phyloP scores from a whole-genome alignment of 2,888 invertebrate species.

The Torymus aiolomorphi region DNA sequence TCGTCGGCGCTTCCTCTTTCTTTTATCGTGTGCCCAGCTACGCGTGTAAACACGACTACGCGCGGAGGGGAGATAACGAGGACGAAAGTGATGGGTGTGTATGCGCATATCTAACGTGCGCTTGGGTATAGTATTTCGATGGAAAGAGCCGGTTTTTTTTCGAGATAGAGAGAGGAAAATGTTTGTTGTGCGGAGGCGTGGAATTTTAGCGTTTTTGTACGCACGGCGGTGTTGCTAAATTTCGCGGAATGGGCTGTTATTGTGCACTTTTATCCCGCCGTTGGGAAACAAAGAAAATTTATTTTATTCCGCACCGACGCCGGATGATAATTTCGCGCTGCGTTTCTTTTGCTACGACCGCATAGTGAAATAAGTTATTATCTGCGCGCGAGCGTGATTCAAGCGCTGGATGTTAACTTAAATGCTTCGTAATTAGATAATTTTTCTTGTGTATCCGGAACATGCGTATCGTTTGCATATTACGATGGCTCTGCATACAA shows the following conservation, averaged over 20 bases:
- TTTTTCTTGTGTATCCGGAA: neutral
- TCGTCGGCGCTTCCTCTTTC: neutral
- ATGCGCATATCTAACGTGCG: too few relatives aligned
- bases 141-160: neutral
- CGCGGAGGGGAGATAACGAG: constrained; percentile 31
- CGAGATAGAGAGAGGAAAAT: neutral
- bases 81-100: constrained; percentile 27
- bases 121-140: too few relatives aligned
- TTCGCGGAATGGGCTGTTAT: too few relatives aligned
- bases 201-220: neutral
- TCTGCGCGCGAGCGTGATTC: neutral
- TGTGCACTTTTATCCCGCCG: neutral
- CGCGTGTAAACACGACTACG: constrained; percentile 29
- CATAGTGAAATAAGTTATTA: constrained; percentile 4
- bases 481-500: too few relatives aligned
- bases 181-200: neutral
- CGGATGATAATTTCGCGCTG: neutral
- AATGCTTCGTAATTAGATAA: constrained; percentile 7
- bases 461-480: too few relatives aligned
- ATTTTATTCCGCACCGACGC: too few relatives aligned
- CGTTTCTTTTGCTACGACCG: neutral
- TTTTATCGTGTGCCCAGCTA: constrained; percentile 22
- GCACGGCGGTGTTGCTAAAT: too few relatives aligned
- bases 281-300: neutral
- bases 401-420: neutral